phyloP scores from a whole-genome alignment of 2,113 vertebrate genomes.

The Cebus imitator region DNA sequence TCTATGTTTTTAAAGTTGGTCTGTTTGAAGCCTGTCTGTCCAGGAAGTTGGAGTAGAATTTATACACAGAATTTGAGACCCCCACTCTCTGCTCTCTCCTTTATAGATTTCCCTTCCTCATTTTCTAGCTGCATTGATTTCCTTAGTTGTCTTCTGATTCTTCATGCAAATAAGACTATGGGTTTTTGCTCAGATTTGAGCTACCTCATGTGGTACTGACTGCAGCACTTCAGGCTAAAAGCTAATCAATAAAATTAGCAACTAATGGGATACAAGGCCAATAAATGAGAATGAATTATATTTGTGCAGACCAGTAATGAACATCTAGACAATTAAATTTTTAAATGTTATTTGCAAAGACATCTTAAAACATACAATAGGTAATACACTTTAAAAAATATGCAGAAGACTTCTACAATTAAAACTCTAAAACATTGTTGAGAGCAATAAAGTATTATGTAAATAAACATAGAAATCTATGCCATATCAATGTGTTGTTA shows the following conservation, averaged over 20 bases:
- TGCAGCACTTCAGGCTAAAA: not conserved
- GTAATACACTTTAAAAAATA: not conserved
- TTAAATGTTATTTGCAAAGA: not conserved
- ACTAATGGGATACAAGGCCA: not conserved
- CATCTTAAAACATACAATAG: not conserved
- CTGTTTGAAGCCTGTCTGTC: not conserved
- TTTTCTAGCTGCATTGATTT: not conserved
- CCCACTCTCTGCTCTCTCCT: not conserved
- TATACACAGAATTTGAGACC: not conserved
- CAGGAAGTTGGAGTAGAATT: not conserved
- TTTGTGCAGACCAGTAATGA: not conserved
- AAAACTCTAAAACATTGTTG: not conserved
- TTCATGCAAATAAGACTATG: not conserved
- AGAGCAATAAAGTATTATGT: not conserved
- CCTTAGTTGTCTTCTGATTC: not conserved
- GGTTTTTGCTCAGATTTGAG: constrained; percentile 9
- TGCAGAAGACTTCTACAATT: not conserved
- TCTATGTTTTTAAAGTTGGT: not conserved
- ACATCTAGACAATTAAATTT: not conserved
- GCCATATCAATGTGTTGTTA: not conserved
- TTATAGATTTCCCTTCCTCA: not conserved
- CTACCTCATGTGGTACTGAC: not conserved
- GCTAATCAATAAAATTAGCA: not conserved
- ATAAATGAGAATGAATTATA: not conserved
- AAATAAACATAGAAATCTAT: not conserved